A percentile compares a stretch with the other conserved stretches of the same genome.
Conservation (phyloP, 2,797 vertebrate species). For the Lacerta bilineata region DNA sequence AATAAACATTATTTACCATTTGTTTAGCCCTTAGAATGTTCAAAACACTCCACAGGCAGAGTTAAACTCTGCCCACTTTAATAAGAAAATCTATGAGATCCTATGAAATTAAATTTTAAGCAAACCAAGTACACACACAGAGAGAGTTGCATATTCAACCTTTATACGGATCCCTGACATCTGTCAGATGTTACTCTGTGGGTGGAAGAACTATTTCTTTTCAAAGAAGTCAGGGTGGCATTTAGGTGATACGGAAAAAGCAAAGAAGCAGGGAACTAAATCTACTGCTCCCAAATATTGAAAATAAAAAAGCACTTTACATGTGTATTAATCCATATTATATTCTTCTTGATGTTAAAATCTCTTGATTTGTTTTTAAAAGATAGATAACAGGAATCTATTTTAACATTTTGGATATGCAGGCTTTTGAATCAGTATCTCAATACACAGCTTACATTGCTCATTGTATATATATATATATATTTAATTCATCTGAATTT, state of each 20-base stretch:
- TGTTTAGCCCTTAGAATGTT: background rate
- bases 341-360: background rate
- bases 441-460: background rate
- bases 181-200: background rate
- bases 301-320: background rate
- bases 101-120: background rate
- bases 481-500: background rate
- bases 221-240: background rate
- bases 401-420: background rate
- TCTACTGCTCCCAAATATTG: background rate
- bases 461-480: background rate
- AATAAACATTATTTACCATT: background rate
- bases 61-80: background rate
- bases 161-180: background rate
- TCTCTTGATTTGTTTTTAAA: background rate
- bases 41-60: background rate
- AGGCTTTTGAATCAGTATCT: background rate
- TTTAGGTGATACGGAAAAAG: background rate
- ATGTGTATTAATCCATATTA: background rate
- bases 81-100: background rate
- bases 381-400: background rate
- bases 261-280: background rate
- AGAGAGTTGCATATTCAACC: background rate
- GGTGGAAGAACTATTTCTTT: background rate
- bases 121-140: background rate